Percentiles rank a stretch among this genome's conserved stretches.
These are phyloP conservation scores for Synanthedon myopaeformis DNA, from an alignment of 2,888 invertebrate genomes.

Conservation along the genomic window DNA sequence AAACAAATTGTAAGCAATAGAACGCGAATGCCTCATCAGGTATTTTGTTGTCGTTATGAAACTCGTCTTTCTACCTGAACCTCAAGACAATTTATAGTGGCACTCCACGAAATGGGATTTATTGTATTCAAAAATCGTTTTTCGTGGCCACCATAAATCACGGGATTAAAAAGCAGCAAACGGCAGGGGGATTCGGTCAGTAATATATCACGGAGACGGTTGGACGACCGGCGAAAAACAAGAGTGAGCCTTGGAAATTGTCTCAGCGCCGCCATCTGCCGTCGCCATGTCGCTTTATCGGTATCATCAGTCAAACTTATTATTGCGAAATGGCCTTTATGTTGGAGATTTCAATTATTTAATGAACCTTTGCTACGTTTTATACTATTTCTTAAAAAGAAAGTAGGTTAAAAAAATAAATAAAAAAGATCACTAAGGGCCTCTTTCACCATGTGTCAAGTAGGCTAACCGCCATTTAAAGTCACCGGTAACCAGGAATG, in stretches of 20 bases:
- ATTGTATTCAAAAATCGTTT: conserved; percentile 36
- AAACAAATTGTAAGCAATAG: too few species aligned
- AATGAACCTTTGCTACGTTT: too few species aligned
- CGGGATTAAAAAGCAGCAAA: conserved; percentile 41
- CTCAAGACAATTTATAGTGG: conserved; percentile 16
- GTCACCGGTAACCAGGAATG: too few species aligned
- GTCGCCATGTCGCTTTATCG: conserved; percentile 1
- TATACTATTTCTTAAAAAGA: too few species aligned
- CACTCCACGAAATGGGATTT: conserved; percentile 20
- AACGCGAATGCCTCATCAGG: too few species aligned
- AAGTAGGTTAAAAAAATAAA: too few species aligned
- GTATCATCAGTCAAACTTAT: not conserved
- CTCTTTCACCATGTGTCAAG: too few species aligned
- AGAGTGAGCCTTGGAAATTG: conserved; percentile 20
- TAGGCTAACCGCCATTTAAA: too few species aligned
- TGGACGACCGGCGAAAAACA: conserved; percentile 25
- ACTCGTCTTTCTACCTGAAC: conserved; percentile 3
- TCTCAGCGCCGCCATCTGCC: conserved; percentile 24
- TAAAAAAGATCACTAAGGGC: too few species aligned
- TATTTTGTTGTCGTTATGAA: not conserved
- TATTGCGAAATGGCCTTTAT: not conserved
- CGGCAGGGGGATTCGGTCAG: conserved; percentile 29
- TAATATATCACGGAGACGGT: conserved; percentile 29
- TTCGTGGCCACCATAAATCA: conserved; percentile 32
- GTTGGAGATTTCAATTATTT: too few species aligned